Base-by-base conservation (phyloP, 2,113 vertebrate species). In the Calyptommatus sinebrachiatus region DNA sequence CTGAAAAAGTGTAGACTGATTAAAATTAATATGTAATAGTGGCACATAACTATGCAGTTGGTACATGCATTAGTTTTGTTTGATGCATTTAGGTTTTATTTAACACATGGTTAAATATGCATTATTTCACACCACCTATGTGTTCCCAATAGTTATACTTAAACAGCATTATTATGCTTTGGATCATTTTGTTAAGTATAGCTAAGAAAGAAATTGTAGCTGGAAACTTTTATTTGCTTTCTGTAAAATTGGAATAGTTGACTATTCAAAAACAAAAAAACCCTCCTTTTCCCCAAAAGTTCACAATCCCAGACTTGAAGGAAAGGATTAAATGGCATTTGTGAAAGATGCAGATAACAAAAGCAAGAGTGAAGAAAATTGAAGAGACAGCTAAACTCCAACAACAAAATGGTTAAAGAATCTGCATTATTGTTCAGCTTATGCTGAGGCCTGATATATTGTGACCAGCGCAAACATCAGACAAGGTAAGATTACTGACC, bases 401-500 rank as follows among this genome's bases (percentile, higher is more conserved):
- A 94, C 93, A 94, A 96, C 94, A 94, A 95, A 94, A 95, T 94
- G 89, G 94, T 96, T 96, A 93, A 94, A 94, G 93, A 93, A 93
- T 93, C 92, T 80, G 88, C 91, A 92, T 92, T 88, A 95, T 95
- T 96, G 95, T 94, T 87, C 89, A 82, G 72, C 10, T 87, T 73
- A 94, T 89, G 94, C 92, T 94, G 92, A 97, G 95, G 92, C 85
- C 87, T 61, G 71, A 90, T 93, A 90, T 90, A 95, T 94, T 94
- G 94, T 95, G 94, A 89, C 88, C 91, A 95, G 92, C 92, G 94
- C 95, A 95, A 96, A 96, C 95, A 96, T 97, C 96, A 97, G 95
- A 96, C 94, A 96, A 96, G 96, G 96, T 96, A 95, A 96, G 95
- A 97, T 96, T 95, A 95, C 92, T 87, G 94, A 94, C 95, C 93